Conservation (phyloP, 2,888 invertebrate genomes). For the Deroplatys truncata region DNA sequence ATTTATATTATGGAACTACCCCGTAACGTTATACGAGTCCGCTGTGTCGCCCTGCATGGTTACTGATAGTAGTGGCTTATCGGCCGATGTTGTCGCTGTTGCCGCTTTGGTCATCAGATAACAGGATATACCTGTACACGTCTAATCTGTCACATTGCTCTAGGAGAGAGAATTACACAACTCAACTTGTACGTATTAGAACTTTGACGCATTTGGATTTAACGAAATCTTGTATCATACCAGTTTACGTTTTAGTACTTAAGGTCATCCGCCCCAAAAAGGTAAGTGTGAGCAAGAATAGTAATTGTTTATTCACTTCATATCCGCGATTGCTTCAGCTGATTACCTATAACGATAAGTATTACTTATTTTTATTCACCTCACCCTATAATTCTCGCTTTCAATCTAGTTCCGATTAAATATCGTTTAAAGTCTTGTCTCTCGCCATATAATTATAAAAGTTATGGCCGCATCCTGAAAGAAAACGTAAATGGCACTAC, state of each 20-base stretch:
- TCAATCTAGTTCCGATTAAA: neutral
- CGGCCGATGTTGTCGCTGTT: no score
- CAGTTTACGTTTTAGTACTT: neutral
- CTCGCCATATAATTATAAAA: neutral
- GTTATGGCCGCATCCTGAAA: neutral
- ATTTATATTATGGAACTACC: no score
- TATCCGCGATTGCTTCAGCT: neutral
- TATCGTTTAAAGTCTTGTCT: neutral
- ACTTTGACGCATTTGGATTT: no score
- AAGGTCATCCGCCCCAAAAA: neutral
- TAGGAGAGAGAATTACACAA: no score
- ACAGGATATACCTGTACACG: no score
- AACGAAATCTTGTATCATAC: no score
- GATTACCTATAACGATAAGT: neutral
- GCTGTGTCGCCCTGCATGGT: no score
- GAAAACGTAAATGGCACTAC: neutral
- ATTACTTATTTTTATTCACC: neutral
- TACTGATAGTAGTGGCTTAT: no score
- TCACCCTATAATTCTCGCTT: neutral
- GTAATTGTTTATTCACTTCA: neutral
- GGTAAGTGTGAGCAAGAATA: neutral
- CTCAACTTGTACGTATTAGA: no score
- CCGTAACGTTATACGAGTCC: no score
- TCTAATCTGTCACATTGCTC: no score
- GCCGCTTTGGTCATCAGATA: no score